Conservation (phyloP, 1,140 invertebrate species). For the Helicoverpa armigera region DNA sequence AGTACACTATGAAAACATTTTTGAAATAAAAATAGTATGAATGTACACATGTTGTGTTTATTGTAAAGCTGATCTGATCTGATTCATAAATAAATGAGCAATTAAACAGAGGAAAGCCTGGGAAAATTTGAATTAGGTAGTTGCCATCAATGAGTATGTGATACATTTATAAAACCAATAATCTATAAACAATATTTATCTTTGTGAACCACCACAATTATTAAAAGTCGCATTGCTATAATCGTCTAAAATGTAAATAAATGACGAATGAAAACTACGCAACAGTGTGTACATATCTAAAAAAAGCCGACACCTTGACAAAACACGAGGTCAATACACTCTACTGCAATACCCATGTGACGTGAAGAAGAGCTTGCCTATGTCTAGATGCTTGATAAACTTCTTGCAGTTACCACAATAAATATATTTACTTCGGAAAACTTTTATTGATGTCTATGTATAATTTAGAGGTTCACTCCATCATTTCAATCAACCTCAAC, state of each 20-base stretch:
- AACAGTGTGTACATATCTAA: slow-evolving; percentile 85
- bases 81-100: no score
- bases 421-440: not conserved
- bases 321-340: slow-evolving; percentile 86
- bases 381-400: slow-evolving; percentile 28
- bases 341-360: slow-evolving; percentile 81
- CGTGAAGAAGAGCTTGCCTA: slow-evolving; percentile 62
- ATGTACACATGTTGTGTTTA: no score
- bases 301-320: slow-evolving; percentile 86
- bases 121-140: no score
- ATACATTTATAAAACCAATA: not conserved
- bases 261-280: slow-evolving; percentile 77
- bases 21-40: no score
- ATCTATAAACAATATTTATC: not conserved
- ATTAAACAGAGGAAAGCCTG: no score
- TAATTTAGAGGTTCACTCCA: slow-evolving; percentile 8
- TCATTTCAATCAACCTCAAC: slow-evolving; percentile 44
- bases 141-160: not conserved
- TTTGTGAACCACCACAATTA: not conserved
- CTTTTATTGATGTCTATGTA: slow-evolving; percentile 10
- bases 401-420: slow-evolving; percentile 9
- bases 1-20: no score
- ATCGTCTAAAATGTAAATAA: slow-evolving; percentile 63
- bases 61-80: no score
- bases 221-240: slow-evolving; percentile 4